phyloP scores from a whole-genome alignment of 2,113 vertebrate genomes.

The Nannobrachium achirus region DNA sequence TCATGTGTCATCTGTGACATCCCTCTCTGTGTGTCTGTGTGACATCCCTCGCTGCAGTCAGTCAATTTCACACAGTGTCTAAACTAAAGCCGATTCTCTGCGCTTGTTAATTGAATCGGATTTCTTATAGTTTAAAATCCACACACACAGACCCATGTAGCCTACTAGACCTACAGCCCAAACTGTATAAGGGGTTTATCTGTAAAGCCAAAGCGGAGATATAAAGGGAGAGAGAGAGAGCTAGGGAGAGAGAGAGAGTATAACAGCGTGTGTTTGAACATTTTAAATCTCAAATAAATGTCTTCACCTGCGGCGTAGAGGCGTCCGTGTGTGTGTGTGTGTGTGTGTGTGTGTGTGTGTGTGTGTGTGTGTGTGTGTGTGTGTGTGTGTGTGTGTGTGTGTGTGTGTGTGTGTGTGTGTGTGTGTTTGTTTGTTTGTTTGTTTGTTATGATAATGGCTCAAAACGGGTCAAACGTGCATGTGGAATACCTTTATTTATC shows the following conservation, averaged over 20 bases:
- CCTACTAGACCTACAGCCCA: constrained; percentile 73
- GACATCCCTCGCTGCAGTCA: constrained; percentile 42
- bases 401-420: constrained; percentile 1
- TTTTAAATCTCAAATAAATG: constrained; percentile 66
- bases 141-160: constrained; percentile 60
- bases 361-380: not conserved
- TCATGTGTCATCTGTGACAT: no score
- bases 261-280: constrained; percentile 65
- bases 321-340: constrained; percentile 6
- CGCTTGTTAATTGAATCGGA: constrained; percentile 84
- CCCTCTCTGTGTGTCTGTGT: not conserved
- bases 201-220: constrained; percentile 77
- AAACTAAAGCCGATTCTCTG: constrained; percentile 85
- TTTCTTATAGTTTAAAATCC: constrained; percentile 85
- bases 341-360: constrained; percentile 13
- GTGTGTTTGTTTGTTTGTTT: not conserved
- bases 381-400: constrained; percentile 5
- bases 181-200: constrained; percentile 85
- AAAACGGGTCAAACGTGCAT: not conserved
- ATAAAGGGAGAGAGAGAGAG: constrained; percentile 73
- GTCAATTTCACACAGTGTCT: constrained; percentile 76
- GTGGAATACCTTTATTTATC: constrained; percentile 40
- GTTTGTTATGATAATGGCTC: not conserved
- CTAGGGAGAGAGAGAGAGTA: constrained; percentile 71
- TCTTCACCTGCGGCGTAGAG: constrained; percentile 52